Base-by-base conservation (phyloP, 2,888 invertebrate genomes). In the Nephrocerus scutellatus region DNA sequence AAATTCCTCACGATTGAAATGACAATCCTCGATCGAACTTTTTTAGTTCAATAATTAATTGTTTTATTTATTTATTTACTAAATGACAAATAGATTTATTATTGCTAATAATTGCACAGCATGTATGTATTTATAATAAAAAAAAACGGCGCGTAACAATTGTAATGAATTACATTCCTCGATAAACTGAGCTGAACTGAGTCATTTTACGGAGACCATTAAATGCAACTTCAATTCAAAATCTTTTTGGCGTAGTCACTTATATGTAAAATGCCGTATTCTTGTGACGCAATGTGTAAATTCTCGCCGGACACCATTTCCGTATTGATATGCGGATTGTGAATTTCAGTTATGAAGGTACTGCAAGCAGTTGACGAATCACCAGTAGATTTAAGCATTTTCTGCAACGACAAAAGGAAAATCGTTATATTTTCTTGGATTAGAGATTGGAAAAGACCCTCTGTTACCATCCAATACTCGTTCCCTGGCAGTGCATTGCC, bases 401-500 rank as follows among this genome's bases (percentile, higher is more conserved):
- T 62, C 63, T 64, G 33, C 4, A 42, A 43, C 21, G 30, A 6
- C 15, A 25, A 21, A 16, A 9, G 6, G 1, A 24, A 12, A 12
- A 26, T 25, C 14, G 25, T n/a, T 3, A 24, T 5, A 26, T 22
- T n/a, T 30, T 22, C 4, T 16, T n/a, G 4, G 10, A 21, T n/a
- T n/a, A 30, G 6, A 21, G 16, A 6, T 9, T 15, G 30, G 1
- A 5, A 18, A 16, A 10, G 5, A 26, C 18, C 12, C 2, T 9
- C 4, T 38, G 45, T 63, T 37, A 73, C 74, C 50, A 62, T 60
- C 83, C 83, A 83, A 58, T 78, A 83, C 55, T 83, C 83, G 51
- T 83, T 83, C 29, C 82, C 83, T 2, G 83, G 82, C 40, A 80
- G 71, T 1, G 82, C 75, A 54, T 83, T 83, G 6, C 80, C 77